Evolutionary conservation across 2,888 invertebrate species (phyloP), one percentile per base, ranked within the genome.

Genomic region (Oscheius sp.): DNA sequence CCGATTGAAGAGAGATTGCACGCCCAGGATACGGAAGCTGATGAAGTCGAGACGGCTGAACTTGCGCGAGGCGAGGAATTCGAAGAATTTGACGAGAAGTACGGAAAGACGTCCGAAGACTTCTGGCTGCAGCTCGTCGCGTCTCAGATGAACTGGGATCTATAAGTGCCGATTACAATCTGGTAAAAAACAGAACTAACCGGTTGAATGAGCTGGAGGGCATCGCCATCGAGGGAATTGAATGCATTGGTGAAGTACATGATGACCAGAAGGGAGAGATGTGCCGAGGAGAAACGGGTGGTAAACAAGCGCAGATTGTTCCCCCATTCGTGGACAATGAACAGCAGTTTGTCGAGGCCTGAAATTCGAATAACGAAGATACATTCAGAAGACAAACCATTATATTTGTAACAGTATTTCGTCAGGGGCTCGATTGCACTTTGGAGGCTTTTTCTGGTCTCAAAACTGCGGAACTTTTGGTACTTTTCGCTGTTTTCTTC

Each of bases 251-350:
- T 81, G 10, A 74, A 74, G 50, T 75, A 79, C 0, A 81, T 70
- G 48, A 81, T 75, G 50, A 76, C 76, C 7, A 81, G 60, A 1
- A 81, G 66, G 2, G 55, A 53, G n/a, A 81, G 73, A 55, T 81
- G 79, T 53, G 72, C 68, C 33, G 58, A 42, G n/a, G 60, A 63
- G 68, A 48, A 81, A 32, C 13, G 77, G 73, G n/a, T 58, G 32
- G 59, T 68, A 55, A 75, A 75, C 10, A 81, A 50, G 9, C 75
- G 70, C 4, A 72, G 59, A 11, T 35, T 50, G n/a, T 47, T 58
- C 5, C 73, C 78, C 81, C 81, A 81, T 66, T 79, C 76, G 33
- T 42, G 35, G 1, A 81, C 37, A n/a, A 81, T 59, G 51, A 78
- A 81, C 4, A 81, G 29, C 7, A 79, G 72, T 21, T 51, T 32